Conservation (phyloP, 2,113 vertebrate genomes). For the Euleptes europaea region DNA sequence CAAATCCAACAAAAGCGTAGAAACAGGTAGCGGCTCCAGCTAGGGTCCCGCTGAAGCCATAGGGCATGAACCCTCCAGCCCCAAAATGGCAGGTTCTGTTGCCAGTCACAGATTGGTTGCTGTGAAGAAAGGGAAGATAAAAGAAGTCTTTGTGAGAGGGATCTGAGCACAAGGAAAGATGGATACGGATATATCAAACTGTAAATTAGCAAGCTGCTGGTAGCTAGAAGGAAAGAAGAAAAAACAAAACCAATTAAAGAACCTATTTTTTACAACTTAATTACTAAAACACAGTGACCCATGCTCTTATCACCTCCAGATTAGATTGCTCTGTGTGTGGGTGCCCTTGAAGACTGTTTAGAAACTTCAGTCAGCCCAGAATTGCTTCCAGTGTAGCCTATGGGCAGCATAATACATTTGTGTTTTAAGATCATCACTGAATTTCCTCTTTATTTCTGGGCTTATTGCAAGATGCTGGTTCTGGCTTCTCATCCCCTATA, state of each 20-base stretch:
- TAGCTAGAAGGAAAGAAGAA: neutral
- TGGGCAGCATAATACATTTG: too few species aligned
- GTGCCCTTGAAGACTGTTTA: neutral
- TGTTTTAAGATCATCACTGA: too few species aligned
- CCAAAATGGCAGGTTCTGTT: conserved; percentile 76
- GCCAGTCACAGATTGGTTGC: conserved; percentile 67
- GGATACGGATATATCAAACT: neutral
- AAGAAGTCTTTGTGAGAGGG: neutral
- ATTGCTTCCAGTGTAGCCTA: too few species aligned
- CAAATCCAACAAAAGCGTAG: conserved; percentile 90
- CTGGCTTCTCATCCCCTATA: too few species aligned
- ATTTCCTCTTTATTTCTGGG: too few species aligned
- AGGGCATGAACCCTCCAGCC: conserved; percentile 85
- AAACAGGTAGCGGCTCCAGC: conserved; percentile 87
- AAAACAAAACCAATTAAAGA: too few species aligned
- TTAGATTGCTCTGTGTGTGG: neutral
- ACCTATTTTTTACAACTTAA: too few species aligned
- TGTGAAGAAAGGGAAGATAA: conserved; percentile 49
- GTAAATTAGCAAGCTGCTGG: neutral
- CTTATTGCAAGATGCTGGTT: too few species aligned
- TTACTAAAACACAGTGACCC: too few species aligned
- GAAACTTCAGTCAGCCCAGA: too few species aligned
- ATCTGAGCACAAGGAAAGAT: neutral
- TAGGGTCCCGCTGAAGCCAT: conserved; percentile 80
- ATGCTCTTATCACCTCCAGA: too few species aligned